phyloP scores from a whole-genome alignment of 1,140 invertebrate genomes.

The Heliconius hermathena region DNA sequence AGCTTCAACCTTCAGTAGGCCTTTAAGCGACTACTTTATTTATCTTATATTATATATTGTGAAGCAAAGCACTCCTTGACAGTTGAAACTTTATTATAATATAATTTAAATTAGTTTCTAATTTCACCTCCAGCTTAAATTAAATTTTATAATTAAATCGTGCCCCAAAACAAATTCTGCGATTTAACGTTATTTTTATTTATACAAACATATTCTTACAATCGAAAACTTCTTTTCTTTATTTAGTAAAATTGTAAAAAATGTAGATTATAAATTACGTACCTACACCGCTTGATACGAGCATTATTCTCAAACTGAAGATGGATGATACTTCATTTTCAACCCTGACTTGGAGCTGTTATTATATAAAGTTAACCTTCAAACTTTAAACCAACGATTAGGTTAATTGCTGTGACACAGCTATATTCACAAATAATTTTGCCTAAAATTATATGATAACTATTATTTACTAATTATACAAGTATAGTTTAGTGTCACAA shows the following conservation, averaged over 20 bases:
- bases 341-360: background rate
- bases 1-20: conserved; percentile 12
- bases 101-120: background rate
- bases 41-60: conserved; percentile 1
- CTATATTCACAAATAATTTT: background rate
- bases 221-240: no score
- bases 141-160: background rate
- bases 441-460: background rate
- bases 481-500: background rate
- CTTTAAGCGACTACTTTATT: background rate
- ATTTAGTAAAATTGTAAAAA: background rate
- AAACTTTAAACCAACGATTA: background rate
- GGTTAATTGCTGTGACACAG: background rate
- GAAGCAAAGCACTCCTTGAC: background rate
- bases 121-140: background rate
- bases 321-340: background rate
- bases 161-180: background rate
- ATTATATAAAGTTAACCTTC: background rate
- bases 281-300: background rate
- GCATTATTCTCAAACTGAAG: background rate
- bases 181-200: no score
- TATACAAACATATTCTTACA: no score
- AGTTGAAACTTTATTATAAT: background rate
- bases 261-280: background rate
- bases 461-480: background rate